Conservation (phyloP, 2,888 invertebrate species). For the Caenorhabditis sp. region DNA sequence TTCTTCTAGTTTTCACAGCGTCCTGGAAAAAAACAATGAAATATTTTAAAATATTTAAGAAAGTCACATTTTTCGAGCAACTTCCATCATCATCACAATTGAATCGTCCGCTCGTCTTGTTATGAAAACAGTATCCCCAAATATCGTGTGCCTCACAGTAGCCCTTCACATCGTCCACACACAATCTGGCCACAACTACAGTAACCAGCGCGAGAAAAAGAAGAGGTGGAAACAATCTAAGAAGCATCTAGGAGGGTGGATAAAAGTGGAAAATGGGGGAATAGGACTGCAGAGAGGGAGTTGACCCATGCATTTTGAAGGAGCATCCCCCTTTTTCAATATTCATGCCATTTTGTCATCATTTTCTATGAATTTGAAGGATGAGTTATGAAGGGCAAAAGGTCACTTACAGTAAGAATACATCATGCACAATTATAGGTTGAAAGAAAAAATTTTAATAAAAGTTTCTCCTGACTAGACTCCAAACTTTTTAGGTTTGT, state of each 20-base stretch:
- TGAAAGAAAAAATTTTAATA: no score
- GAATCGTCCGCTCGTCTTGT: conserved; percentile 57
- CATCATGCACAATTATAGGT: no score
- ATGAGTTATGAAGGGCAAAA: no score
- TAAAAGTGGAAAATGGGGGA: background rate
- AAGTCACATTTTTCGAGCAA: conserved; percentile 31
- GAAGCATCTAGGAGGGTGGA: background rate
- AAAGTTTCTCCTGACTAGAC: no score
- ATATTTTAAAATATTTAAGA: no score
- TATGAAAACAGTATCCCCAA: conserved; percentile 64
- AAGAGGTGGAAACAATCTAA: background rate
- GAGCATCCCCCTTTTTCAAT: background rate
- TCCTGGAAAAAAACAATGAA: conserved; percentile 34
- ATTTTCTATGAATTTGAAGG: no score
- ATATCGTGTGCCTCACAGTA: conserved; percentile 52
- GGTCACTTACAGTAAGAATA: no score
- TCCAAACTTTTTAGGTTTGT: no score
- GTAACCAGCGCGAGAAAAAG: conserved; percentile 8
- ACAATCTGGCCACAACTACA: conserved; percentile 14
- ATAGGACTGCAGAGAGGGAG: background rate
- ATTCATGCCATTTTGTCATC: no score
- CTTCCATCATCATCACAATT: conserved; percentile 58
- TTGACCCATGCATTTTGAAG: background rate
- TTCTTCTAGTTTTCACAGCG: conserved; percentile 44
- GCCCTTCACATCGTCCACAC: conserved; percentile 39